A percentile compares a stretch with the other conserved stretches of the same genome.
Evolutionary conservation across 2,797 vertebrate genomes (phyloP).

Genomic region (Cetoscarus ocellatus): DNA sequence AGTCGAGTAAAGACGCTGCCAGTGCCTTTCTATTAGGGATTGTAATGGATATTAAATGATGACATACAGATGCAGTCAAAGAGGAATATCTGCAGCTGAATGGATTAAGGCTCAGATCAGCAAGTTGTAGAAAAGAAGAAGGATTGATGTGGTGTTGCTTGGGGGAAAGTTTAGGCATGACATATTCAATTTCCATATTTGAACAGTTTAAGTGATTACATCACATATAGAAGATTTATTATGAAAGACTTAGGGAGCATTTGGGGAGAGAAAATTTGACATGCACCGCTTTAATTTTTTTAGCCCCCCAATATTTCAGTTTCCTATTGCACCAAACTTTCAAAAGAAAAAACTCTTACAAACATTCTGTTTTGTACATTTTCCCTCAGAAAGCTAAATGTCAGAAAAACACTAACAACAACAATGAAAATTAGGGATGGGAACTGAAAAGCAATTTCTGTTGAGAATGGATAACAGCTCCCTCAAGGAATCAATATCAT

Average conservation of each 20-base stretch:
- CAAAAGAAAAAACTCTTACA: constrained; percentile 18
- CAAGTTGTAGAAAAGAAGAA: constrained; percentile 34
- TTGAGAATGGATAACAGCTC: no score
- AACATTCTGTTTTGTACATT: constrained; percentile 26
- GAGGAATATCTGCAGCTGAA: constrained; percentile 27
- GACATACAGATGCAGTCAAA: constrained; percentile 64
- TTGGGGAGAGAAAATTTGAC: constrained; percentile 11
- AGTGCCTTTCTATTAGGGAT: constrained; percentile 51
- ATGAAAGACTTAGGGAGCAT: constrained; percentile 4
- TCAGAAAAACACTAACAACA: no score
- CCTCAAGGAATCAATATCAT: no score
- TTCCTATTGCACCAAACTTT: constrained; percentile 20
- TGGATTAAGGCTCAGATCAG: constrained; percentile 45
- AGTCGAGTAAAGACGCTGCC: constrained; percentile 52
- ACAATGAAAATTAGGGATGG: no score
- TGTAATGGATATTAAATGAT: constrained; percentile 76
- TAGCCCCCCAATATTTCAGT: constrained; percentile 23
- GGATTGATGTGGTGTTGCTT: constrained; percentile 34
- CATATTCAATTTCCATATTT: background rate
- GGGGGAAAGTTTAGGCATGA: constrained; percentile 13
- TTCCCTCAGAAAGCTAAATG: constrained; percentile 27
- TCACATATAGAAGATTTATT: constrained; percentile 4
- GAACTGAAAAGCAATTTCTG: no score
- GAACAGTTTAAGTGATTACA: constrained; percentile 21
- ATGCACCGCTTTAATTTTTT: constrained; percentile 17